Conservation (phyloP, 2,113 vertebrate species). For the Clarias macrocephalus region DNA sequence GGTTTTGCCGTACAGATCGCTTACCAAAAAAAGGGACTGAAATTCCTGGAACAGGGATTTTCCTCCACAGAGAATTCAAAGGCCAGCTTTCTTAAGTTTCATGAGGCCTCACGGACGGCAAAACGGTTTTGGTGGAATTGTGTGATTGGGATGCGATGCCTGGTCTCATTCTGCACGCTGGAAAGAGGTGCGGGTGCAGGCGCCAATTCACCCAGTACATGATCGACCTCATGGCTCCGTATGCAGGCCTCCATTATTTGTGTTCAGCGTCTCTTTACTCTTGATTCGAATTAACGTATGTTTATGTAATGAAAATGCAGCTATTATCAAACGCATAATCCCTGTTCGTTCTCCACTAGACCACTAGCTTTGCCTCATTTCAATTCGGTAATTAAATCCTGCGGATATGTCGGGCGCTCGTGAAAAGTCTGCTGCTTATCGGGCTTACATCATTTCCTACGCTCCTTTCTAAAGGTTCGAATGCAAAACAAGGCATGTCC, state of each 20-base stretch:
- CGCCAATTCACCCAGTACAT: not conserved
- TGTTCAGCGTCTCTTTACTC: too few relatives aligned
- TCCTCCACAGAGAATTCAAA: constrained; percentile 20
- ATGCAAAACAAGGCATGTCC: constrained; percentile 12
- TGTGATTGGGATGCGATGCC: not conserved
- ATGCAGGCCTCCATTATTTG: not conserved
- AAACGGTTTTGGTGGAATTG: not conserved
- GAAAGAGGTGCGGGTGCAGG: not conserved
- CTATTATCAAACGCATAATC: not conserved
- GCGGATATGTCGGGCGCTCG: not conserved
- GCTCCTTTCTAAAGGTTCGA: not conserved
- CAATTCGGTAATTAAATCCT: not conserved
- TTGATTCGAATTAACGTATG: not conserved
- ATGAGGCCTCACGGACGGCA: not conserved
- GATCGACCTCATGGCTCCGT: not conserved
- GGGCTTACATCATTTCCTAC: constrained; percentile 21
- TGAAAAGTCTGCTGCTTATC: constrained; percentile 3
- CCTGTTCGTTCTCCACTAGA: not conserved
- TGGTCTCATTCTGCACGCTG: not conserved
- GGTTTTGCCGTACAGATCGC: constrained; percentile 20
- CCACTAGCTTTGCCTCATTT: not conserved
- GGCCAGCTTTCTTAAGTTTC: constrained; percentile 5
- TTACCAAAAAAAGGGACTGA: constrained; percentile 22
- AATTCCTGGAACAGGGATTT: constrained; percentile 39
- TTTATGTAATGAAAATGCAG: not conserved